Conservation (phyloP, 92 coral and sea anemone species). For the Actinernus sp. region DNA sequence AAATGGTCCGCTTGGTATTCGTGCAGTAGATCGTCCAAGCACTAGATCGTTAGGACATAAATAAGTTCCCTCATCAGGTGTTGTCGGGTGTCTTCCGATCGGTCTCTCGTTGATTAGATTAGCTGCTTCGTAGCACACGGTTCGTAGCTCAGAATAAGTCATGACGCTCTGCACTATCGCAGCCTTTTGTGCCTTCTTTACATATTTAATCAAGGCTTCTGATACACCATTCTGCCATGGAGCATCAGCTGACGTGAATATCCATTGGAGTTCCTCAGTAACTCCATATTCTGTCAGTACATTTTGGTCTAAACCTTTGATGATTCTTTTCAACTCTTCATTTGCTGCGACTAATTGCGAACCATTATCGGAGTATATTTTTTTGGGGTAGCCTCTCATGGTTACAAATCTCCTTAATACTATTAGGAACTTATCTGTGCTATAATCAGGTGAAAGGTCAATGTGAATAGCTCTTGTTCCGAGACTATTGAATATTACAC, state of each 20-base stretch:
- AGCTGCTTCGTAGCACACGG: slow-evolving; percentile 55
- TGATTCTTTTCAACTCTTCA: slow-evolving; percentile 31
- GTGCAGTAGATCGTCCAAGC: slow-evolving; percentile 33
- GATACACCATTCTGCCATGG: slow-evolving; percentile 60
- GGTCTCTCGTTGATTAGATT: slow-evolving; percentile 62
- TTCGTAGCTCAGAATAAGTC: slow-evolving; percentile 41
- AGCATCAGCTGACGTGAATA: slow-evolving; percentile 57
- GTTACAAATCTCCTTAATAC: slow-evolving; percentile 61
- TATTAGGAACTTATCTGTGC: slow-evolving; percentile 51
- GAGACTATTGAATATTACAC: slow-evolving; percentile 54
- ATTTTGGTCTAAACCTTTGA: slow-evolving; percentile 26
- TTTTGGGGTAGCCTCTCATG: slow-evolving; percentile 38
- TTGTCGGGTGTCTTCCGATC: slow-evolving; percentile 34
- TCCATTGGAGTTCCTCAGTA: slow-evolving; percentile 44
- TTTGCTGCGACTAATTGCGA: slow-evolving; percentile 50
- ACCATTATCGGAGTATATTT: slow-evolving; percentile 43
- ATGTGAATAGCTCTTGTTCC: slow-evolving; percentile 55
- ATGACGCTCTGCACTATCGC: slow-evolving; percentile 41
- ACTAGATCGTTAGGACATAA: slow-evolving; percentile 37
- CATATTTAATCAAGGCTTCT: slow-evolving; percentile 53
- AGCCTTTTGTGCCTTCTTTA: slow-evolving; percentile 24
- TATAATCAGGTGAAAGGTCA: slow-evolving; percentile 51
- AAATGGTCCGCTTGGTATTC: slow-evolving; percentile 66
- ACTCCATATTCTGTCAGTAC: slow-evolving; percentile 28
- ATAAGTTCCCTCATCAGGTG: slow-evolving; percentile 40